Percentiles rank a stretch among this genome's conserved stretches.
phyloP scores from a whole-genome alignment of 2,888 invertebrate genomes.

The Philonicus albiceps region DNA sequence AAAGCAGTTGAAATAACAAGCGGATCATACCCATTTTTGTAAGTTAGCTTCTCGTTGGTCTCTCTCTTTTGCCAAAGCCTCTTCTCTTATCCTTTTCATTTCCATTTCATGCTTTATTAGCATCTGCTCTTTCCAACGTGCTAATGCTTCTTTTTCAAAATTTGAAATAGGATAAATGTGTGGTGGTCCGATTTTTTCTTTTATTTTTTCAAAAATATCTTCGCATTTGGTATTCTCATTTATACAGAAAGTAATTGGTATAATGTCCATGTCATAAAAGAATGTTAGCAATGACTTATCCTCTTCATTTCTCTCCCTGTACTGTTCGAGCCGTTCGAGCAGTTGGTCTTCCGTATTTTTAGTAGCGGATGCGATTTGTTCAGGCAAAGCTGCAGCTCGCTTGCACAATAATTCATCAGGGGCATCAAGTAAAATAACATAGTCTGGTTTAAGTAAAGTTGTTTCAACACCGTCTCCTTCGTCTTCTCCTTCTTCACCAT shows the following conservation, averaged over 20 bases:
- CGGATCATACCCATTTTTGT: constrained; percentile 49
- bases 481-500: background rate
- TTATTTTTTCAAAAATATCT: constrained; percentile 45
- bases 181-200: constrained; percentile 49
- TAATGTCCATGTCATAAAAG: constrained; percentile 50
- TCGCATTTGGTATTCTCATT: constrained; percentile 31
- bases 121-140: background rate
- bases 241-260: constrained; percentile 47
- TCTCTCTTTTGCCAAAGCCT: constrained; percentile 40
- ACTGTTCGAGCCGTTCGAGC: constrained; percentile 48
- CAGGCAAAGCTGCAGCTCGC: constrained; percentile 48
- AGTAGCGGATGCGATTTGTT: constrained; percentile 19
- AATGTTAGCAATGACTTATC: constrained; percentile 45
- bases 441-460: constrained; percentile 44
- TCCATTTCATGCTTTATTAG: constrained; percentile 36
- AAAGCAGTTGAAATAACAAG: background rate
- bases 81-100: constrained; percentile 35
- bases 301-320: constrained; percentile 49
- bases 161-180: constrained; percentile 48
- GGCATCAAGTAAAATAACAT: constrained; percentile 48
- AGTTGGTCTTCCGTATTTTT: constrained; percentile 48
- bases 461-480: background rate
- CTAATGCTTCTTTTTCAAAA: constrained; percentile 18
- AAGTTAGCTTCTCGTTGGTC: constrained; percentile 49
- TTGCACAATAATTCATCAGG: constrained; percentile 48